A percentile compares a stretch with the other conserved stretches of the same genome.
Evolutionary conservation across 2,113 vertebrate species (phyloP).

Genomic region (Aix galericulata): DNA sequence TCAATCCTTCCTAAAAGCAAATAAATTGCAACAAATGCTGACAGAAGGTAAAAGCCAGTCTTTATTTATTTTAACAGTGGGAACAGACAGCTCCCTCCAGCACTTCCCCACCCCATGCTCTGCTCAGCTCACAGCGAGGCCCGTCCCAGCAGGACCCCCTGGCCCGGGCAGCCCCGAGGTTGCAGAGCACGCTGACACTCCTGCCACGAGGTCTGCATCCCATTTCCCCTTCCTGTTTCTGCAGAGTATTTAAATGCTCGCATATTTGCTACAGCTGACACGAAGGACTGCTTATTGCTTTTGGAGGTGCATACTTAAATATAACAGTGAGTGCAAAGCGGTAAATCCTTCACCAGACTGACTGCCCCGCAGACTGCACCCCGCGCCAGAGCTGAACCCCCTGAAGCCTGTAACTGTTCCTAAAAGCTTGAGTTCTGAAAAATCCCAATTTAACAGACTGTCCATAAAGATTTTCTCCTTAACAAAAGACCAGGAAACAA

Average conservation of each 20-base stretch:
- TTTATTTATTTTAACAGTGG: background rate
- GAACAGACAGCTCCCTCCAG: background rate
- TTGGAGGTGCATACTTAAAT: background rate
- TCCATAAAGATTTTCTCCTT: background rate
- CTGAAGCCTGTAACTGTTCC: background rate
- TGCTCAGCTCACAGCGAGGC: background rate
- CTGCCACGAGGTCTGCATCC: background rate
- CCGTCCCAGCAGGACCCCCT: background rate
- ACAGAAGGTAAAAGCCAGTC: background rate
- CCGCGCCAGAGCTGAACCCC: background rate
- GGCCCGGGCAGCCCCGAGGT: too few relatives aligned
- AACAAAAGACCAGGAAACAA: background rate
- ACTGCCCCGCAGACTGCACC: background rate
- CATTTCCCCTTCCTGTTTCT: background rate
- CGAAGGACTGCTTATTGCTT: background rate
- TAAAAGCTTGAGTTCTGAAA: background rate
- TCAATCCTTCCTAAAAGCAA: background rate
- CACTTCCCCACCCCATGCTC: too few relatives aligned
- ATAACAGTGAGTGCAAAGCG: too few relatives aligned
- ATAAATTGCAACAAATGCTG: background rate
- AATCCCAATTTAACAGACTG: background rate
- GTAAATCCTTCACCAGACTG: background rate
- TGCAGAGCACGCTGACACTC: background rate
- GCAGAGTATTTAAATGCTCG: background rate
- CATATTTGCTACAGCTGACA: background rate